These are phyloP conservation scores for Apodemia duryi DNA, from an alignment of 2,888 invertebrate genomes.

Conservation along the genomic window DNA sequence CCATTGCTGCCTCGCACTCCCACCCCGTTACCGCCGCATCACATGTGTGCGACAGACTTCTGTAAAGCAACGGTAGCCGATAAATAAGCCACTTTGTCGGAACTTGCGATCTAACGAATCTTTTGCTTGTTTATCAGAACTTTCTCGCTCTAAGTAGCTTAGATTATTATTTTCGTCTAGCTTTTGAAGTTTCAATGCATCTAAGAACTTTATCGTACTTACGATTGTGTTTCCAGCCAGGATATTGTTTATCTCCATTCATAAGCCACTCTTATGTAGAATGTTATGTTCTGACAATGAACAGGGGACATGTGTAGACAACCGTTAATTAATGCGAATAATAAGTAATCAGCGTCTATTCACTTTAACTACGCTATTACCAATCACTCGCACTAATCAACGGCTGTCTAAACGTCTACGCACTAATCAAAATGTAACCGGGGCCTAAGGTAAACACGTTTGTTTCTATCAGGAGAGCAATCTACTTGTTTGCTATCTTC, in stretches of 20 bases:
- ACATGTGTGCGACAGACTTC: conserved; percentile 36
- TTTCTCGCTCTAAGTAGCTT: conserved; percentile 1
- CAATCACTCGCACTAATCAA: too few relatives aligned
- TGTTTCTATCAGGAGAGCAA: neutral
- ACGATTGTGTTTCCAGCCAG: neutral
- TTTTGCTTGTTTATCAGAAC: conserved; percentile 9
- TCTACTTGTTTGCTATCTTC: neutral
- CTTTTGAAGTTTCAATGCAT: neutral
- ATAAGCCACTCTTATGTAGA: too few relatives aligned
- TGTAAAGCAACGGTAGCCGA: conserved; percentile 42
- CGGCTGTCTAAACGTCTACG: too few relatives aligned
- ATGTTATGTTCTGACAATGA: too few relatives aligned
- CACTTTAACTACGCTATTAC: too few relatives aligned
- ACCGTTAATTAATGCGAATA: too few relatives aligned
- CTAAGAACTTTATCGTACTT: neutral
- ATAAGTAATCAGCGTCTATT: too few relatives aligned
- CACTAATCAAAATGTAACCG: too few relatives aligned
- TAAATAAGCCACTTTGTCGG: conserved; percentile 36
- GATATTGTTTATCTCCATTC: neutral
- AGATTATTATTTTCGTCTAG: neutral
- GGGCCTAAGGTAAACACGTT: too few relatives aligned
- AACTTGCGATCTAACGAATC: conserved; percentile 6
- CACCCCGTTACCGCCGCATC: conserved; percentile 27
- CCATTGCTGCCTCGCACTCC: conserved; percentile 35
- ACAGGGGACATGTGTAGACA: too few relatives aligned